phyloP scores from a whole-genome alignment of 1,140 invertebrate species.

The Drosophila quadrilineata region DNA sequence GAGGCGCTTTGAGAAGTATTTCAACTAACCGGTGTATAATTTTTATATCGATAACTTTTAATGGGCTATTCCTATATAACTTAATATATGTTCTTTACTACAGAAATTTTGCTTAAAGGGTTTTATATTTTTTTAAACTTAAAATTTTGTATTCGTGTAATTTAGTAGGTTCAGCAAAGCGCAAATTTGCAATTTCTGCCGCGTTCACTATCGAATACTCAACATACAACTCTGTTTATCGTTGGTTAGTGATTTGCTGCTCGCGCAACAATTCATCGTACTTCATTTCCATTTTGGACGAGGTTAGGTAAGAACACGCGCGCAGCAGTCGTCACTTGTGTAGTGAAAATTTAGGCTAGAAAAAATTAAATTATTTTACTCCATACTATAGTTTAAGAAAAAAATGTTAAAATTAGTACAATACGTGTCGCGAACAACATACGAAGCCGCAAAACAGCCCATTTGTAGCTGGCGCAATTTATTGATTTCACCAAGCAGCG shows the following conservation, averaged over 20 bases:
- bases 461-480: slow-evolving; percentile 64
- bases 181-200: background rate
- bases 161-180: too few relatives aligned
- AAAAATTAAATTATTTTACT: slow-evolving; percentile 20
- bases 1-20: too few relatives aligned
- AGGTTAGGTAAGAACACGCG: slow-evolving; percentile 80
- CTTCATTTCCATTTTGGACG: slow-evolving; percentile 69
- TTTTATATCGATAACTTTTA: too few relatives aligned
- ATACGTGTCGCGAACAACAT: slow-evolving; percentile 53
- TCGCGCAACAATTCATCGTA: slow-evolving; percentile 23
- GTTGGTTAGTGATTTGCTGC: slow-evolving; percentile 12
- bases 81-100: too few relatives aligned
- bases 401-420: slow-evolving; percentile 75
- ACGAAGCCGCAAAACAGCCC: slow-evolving; percentile 24
- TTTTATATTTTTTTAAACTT: too few relatives aligned
- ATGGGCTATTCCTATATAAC: too few relatives aligned
- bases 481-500: slow-evolving; percentile 69
- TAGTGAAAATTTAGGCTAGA: slow-evolving; percentile 30
- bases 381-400: slow-evolving; percentile 5
- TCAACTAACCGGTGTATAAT: too few relatives aligned
- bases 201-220: background rate
- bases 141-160: too few relatives aligned
- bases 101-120: too few relatives aligned
- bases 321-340: slow-evolving; percentile 38
- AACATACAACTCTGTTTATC: background rate